Conservation (phyloP, 2,113 vertebrate genomes). For the Psettodes erumei region DNA sequence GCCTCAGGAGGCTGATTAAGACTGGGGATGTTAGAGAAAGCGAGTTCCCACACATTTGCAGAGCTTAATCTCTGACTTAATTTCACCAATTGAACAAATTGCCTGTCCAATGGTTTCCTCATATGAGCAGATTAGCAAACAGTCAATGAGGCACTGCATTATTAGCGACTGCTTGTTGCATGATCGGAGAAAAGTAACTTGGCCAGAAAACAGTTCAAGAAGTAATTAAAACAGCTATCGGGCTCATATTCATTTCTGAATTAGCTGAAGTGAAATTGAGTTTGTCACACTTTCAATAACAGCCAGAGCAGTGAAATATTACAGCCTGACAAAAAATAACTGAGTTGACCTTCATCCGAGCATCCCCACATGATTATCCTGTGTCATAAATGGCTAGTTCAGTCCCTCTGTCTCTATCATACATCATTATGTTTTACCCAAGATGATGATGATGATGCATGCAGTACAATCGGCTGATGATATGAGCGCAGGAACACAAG, state of each 20-base stretch:
- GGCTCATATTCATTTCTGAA: conserved; percentile 46
- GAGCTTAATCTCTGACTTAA: conserved; percentile 52
- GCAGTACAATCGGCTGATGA: neutral
- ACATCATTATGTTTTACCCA: neutral
- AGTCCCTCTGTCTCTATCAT: conserved; percentile 10
- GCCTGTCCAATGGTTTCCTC: conserved; percentile 49
- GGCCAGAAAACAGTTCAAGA: conserved; percentile 51
- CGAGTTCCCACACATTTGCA: conserved; percentile 30
- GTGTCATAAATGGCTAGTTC: conserved; percentile 2
- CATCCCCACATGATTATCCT: conserved; percentile 11
- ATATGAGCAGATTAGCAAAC: conserved; percentile 65
- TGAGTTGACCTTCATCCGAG: conserved; percentile 46
- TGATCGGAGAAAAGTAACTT: conserved; percentile 49
- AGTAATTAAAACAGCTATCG: conserved; percentile 61
- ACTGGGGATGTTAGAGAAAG: neutral
- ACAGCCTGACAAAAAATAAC: conserved; percentile 25
- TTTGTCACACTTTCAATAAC: conserved; percentile 43
- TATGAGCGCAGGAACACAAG: conserved; percentile 7
- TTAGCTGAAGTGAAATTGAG: conserved; percentile 48
- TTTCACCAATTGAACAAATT: conserved; percentile 55
- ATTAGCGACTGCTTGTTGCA: conserved; percentile 49
- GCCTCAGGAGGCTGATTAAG: conserved; percentile 30
- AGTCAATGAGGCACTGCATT: conserved; percentile 62
- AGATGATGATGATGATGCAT: conserved; percentile 1
- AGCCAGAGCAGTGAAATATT: conserved; percentile 31